Conservation (phyloP, 2,888 invertebrate species). For the Steinernema hermaphroditum region DNA sequence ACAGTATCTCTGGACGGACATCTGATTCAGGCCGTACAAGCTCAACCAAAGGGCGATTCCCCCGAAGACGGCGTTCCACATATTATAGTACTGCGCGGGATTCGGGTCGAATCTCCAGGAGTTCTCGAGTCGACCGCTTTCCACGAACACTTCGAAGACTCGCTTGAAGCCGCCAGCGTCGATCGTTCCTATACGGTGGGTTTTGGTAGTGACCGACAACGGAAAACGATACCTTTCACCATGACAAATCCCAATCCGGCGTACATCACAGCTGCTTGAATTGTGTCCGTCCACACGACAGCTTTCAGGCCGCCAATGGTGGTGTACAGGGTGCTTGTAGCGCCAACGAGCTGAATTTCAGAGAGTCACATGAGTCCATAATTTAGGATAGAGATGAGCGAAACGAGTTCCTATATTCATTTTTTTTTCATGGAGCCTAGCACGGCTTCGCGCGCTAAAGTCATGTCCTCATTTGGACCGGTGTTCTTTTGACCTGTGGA, state of each 20-base stretch:
- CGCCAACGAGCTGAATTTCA: conserved; percentile 52
- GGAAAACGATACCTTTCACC: conserved; percentile 35
- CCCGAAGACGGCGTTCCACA: conserved; percentile 53
- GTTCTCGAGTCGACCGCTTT: conserved; percentile 36
- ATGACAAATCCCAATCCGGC: conserved; percentile 50
- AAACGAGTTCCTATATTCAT: too few species aligned
- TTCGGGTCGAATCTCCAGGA: not conserved
- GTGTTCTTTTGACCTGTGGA: too few species aligned
- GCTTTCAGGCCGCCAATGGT: conserved; percentile 57
- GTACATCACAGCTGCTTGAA: conserved; percentile 54
- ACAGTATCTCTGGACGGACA: conserved; percentile 56
- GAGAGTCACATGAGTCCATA: too few species aligned
- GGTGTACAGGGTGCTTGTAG: conserved; percentile 52
- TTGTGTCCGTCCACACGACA: conserved; percentile 56
- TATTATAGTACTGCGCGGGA: conserved; percentile 47
- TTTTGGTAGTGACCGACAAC: too few species aligned
- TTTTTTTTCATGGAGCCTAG: too few species aligned
- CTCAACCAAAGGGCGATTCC: conserved; percentile 56
- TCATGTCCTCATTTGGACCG: too few species aligned
- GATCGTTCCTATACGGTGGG: not conserved
- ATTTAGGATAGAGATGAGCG: too few species aligned
- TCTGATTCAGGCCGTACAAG: conserved; percentile 51
- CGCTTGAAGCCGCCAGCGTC: conserved; percentile 47
- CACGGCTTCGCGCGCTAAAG: too few species aligned
- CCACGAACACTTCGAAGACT: conserved; percentile 45